Evolutionary conservation across 2,113 vertebrate species (phyloP).

Genomic region (Progne subis): DNA sequence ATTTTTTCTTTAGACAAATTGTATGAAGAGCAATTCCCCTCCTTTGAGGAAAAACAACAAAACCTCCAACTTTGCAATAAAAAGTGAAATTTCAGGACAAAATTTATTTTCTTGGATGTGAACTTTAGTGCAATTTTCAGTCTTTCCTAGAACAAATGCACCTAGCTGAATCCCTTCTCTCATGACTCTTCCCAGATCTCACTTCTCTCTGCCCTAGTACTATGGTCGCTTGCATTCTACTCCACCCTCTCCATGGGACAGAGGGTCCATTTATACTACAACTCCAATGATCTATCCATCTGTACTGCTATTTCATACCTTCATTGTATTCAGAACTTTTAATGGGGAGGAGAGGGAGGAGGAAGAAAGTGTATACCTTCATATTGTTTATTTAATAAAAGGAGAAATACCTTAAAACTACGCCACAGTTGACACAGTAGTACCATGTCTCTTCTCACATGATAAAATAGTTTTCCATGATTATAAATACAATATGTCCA

Average conservation of each 20-base stretch:
- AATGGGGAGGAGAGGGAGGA: rapidly evolving
- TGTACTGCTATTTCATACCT: neutral
- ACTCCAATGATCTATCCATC: rapidly evolving
- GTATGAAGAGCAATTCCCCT: rapidly evolving
- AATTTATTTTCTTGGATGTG: neutral
- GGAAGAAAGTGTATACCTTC: neutral
- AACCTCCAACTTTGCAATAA: neutral
- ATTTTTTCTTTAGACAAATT: neutral
- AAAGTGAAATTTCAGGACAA: neutral
- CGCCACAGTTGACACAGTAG: neutral
- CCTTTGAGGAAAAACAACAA: neutral
- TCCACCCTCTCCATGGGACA: neutral
- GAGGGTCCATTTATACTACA: neutral
- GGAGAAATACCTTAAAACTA: neutral
- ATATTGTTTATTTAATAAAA: neutral
- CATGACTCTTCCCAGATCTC: neutral
- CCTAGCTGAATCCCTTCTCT: neutral
- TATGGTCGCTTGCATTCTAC: neutral
- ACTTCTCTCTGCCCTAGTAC: neutral
- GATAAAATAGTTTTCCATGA: neutral
- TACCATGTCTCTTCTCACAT: neutral
- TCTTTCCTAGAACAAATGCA: neutral
- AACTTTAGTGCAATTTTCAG: neutral
- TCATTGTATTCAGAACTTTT: neutral
- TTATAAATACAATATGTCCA: neutral